Evolutionary conservation across 2,113 vertebrate genomes (phyloP), one percentile per base, ranked within the genome.

Genomic region (Neofelis nebulosa): DNA sequence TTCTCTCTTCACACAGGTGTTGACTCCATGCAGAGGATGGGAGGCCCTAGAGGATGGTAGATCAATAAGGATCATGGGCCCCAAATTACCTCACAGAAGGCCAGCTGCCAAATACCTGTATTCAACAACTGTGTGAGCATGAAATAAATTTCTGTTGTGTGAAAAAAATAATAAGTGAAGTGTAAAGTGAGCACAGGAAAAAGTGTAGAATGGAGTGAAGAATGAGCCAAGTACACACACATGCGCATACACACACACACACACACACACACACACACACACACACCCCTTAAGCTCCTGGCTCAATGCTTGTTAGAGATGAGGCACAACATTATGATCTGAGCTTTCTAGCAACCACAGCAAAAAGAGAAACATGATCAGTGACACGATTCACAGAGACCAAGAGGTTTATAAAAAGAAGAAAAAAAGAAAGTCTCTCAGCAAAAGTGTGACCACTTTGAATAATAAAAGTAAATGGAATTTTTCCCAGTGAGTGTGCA

Each of bases 401-500:
- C 18, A 52, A 12, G 21, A 68, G 3, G 73, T 52, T 95, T 87
- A 29, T 7, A 36, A 55, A 78, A 29, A 25, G 11, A 36, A 41
- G 52, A 27, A 68, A 92, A 82, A 27, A n/a, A 89, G 68, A 74
- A n/a, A 10, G 27, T 52, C 33, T 6, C 11, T 88, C 8, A 63
- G 48, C 31, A 91, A 4, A 83, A 93, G 19, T n/a, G 4, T 38
- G 29, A 85, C 57, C 61, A 76, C 16, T 83, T 78, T n/a, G 25
- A 82, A 18, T 86, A 86, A 45, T 66, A 25, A 94, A 87, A 86
- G 85, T 48, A 96, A 94, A 86, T 6, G 82, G 57, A 95, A 71
- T 45, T 92, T 66, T 63, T 11, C 66, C 38, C 65, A 85, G 14
- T 73, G 16, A 71, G 48, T 55, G 65, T 38, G 93, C 76, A 74